Evolutionary conservation across 2,113 vertebrate genomes (phyloP).

Genomic region (Camelus bactrianus): DNA sequence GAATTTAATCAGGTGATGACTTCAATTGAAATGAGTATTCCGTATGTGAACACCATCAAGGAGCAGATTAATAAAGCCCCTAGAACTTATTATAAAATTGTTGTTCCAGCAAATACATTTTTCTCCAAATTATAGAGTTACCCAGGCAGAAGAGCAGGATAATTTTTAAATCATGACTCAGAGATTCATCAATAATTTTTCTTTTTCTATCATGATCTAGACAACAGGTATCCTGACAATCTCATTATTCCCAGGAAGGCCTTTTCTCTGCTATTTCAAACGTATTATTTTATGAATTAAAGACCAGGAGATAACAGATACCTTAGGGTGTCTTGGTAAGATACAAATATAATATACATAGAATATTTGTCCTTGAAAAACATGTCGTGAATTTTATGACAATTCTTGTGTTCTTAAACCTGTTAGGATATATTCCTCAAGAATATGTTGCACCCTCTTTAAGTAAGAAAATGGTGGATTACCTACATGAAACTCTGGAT

Average conservation of each 20-base stretch:
- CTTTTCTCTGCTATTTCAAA: neutral
- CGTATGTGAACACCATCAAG: neutral
- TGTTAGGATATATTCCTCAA: neutral
- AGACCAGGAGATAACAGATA: neutral
- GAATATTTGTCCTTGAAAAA: neutral
- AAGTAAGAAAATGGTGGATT: neutral
- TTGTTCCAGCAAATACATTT: neutral
- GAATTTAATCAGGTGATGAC: slow-evolving; percentile 2
- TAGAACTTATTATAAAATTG: slow-evolving; percentile 39
- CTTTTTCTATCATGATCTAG: neutral
- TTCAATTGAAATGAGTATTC: neutral
- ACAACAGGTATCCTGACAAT: neutral
- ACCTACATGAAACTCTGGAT: neutral
- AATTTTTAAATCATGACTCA: neutral
- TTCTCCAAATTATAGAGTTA: neutral
- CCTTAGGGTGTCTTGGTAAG: neutral
- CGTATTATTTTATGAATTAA: neutral
- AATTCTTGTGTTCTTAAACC: neutral
- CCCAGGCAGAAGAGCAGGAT: neutral
- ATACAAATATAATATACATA: neutral
- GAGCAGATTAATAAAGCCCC: slow-evolving; percentile 23
- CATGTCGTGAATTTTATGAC: neutral
- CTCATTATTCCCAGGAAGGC: neutral
- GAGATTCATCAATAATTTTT: neutral
- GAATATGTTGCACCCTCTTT: neutral